Percentiles rank a stretch among this genome's conserved stretches.
Evolutionary conservation across 2,888 invertebrate species (phyloP).

Genomic region (Conchocele bisecta): DNA sequence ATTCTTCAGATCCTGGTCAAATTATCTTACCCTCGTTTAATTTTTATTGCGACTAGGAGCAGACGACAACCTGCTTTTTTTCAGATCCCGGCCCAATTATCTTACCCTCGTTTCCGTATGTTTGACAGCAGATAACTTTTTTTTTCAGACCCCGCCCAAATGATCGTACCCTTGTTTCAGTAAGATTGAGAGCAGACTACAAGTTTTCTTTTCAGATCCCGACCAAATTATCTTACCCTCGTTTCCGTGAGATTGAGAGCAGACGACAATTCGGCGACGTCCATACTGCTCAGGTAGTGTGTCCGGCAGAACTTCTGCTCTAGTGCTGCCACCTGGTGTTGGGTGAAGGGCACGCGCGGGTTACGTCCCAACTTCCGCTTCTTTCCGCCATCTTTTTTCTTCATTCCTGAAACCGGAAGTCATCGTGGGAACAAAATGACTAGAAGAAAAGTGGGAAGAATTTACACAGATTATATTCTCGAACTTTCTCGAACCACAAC

Average conservation of each 20-base stretch:
- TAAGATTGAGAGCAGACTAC: no score
- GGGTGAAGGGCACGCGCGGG: conserved; percentile 81
- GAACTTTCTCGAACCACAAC: no score
- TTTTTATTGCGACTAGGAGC: no score
- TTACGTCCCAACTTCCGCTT: conserved; percentile 81
- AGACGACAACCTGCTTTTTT: no score
- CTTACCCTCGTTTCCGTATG: no score
- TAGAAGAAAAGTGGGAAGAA: not conserved
- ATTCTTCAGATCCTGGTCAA: no score
- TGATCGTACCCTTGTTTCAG: no score
- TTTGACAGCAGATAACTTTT: no score
- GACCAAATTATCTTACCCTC: conserved; percentile 71
- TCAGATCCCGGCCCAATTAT: no score
- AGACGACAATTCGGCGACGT: conserved; percentile 81
- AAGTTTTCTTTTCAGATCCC: no score
- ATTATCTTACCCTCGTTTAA: no score
- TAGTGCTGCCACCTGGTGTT: conserved; percentile 79
- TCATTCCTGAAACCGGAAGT: conserved; percentile 63
- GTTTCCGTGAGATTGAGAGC: conserved; percentile 81
- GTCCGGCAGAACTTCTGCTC: conserved; percentile 81
- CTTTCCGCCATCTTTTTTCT: conserved; percentile 77
- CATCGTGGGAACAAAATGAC: not conserved
- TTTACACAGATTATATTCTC: not conserved
- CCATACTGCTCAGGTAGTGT: conserved; percentile 82
- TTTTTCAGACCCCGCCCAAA: no score